phyloP scores from a whole-genome alignment of 2,888 invertebrate genomes.

The Melanchra persicariae region DNA sequence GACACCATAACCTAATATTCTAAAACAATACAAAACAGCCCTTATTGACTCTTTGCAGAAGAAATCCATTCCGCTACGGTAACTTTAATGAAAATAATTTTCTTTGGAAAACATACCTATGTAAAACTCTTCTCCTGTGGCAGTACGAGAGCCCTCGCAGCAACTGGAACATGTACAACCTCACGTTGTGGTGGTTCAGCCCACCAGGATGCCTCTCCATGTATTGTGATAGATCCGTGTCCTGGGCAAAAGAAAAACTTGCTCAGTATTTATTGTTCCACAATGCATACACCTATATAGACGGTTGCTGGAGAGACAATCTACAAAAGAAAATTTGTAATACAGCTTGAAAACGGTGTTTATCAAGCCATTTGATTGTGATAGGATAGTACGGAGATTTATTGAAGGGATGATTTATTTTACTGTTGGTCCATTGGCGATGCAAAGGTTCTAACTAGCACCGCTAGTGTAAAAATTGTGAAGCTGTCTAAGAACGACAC shows the following conservation, averaged over 20 bases:
- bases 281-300: too few species aligned
- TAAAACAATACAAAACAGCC: not conserved
- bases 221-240: slow-evolving; percentile 99
- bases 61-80: not conserved
- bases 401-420: too few species aligned
- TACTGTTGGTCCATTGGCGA: too few species aligned
- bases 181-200: slow-evolving; percentile 97
- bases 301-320: too few species aligned
- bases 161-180: slow-evolving; percentile 99
- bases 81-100: not conserved
- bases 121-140: slow-evolving; percentile 98
- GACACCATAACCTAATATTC: too few species aligned
- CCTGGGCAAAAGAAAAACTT: slow-evolving; percentile 89
- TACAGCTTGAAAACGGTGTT: too few species aligned
- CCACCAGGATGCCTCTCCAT: slow-evolving; percentile 99
- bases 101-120: slow-evolving; percentile 86
- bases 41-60: not conserved
- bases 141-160: slow-evolving; percentile 98
- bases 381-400: too few species aligned
- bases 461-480: too few species aligned
- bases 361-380: too few species aligned
- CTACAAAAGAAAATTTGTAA: too few species aligned
- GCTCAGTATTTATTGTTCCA: not conserved
- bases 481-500: too few species aligned
- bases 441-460: too few species aligned